Evolutionary conservation across 2,113 vertebrate species (phyloP), one percentile per base, ranked within the genome.

Genomic region (Synchiropus splendidus): DNA sequence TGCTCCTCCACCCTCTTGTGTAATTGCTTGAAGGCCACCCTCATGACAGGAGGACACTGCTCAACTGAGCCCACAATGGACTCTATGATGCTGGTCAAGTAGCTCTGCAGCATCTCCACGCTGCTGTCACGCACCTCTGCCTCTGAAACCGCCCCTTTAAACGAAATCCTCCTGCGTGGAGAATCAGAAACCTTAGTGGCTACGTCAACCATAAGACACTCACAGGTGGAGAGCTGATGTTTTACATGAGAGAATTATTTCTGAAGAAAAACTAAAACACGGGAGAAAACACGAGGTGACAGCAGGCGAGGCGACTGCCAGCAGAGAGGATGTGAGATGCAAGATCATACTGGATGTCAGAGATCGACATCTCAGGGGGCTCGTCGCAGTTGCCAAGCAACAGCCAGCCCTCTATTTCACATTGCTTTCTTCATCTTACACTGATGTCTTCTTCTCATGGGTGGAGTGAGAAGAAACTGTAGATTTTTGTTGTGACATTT

Each of bases 1-100:
- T 62, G 78, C 45, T 90, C 86, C 71, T 89, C 82, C 13, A 87
- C 91, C 1, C 81, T 57, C 74, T 64, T 80, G 63, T 79, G 83
- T 36, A 96, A 86, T 69, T 87, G 88, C 74, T 87, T 91, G 86
- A 94, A 94, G 61, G 83, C 85, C 31, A 86, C 74, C 39, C 92
- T 86, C 88, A 94, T 87, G 64, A 84, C 52, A 0, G 71, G 63
- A 5, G 92, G 92, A 65, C 93, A 94, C 48, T 81, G 83, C 35
- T 80, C 81, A 12, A 81, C 84, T 0, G 90, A 96, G 70, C 80
- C 77, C 54, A 90, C 68, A 1, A 91, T 93, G 71, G 88, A 82
- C 0, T 92, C 84, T 1, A 88, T 31, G 6, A 90, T 87, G 74
- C 79, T 83, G 31, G 71, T 75, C 64, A 96, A 81, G 79, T 92